A percentile compares a stretch with the other conserved stretches of the same genome.
Conservation (phyloP, 2,113 vertebrate species). For the Morone chrysops region DNA sequence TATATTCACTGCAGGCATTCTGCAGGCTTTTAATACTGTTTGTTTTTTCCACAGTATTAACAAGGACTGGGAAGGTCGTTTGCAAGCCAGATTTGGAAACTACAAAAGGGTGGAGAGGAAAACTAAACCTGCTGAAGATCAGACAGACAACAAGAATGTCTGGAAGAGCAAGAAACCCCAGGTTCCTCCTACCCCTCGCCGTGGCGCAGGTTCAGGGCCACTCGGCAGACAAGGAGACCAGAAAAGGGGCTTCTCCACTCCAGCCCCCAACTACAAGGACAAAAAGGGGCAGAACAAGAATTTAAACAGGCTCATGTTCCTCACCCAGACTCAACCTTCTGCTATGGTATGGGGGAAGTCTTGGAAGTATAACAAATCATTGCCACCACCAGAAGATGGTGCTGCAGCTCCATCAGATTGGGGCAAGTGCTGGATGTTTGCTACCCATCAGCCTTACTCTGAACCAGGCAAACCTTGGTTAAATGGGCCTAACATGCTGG, state of each 20-base stretch:
- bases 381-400: conserved; percentile 41
- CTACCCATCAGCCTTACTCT: conserved; percentile 57
- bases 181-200: neutral
- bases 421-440: conserved; percentile 75
- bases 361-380: conserved; percentile 71
- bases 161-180: conserved; percentile 46
- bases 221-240: conserved; percentile 27
- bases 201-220: neutral
- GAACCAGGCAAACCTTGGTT: conserved; percentile 56
- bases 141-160: conserved; percentile 7
- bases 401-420: conserved; percentile 29
- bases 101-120: conserved; percentile 58
- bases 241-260: conserved; percentile 15
- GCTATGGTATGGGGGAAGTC: conserved; percentile 68
- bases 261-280: neutral
- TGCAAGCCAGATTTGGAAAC: conserved; percentile 20
- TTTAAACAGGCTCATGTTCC: conserved; percentile 25
- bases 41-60: conserved; percentile 64
- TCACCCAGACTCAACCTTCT: conserved; percentile 62
- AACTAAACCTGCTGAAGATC: conserved; percentile 4
- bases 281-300: conserved; percentile 47
- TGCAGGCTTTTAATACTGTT: neutral
- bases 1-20: neutral
- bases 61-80: conserved; percentile 65
- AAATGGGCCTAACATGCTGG: conserved; percentile 41